Evolutionary conservation across 2,888 invertebrate genomes (phyloP).

Genomic region (Lasioglossum pauxillum): DNA sequence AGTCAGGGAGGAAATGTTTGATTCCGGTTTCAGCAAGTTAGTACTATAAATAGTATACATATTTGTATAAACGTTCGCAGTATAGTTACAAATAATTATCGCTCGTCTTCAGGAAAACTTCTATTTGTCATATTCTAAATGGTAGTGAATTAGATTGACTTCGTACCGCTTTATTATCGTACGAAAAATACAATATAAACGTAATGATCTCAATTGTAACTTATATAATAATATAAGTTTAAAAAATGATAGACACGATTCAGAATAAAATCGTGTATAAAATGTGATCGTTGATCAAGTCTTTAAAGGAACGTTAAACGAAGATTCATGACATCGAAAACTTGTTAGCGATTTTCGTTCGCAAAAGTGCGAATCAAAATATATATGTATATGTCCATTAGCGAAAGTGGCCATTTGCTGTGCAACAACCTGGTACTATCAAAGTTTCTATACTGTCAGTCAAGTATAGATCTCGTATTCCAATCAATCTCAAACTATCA

Average conservation of each 20-base stretch:
- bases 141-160: not conserved
- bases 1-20: not conserved
- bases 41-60: not conserved
- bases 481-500: not conserved
- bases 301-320: not conserved
- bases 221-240: not conserved
- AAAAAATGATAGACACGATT: not conserved
- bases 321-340: not conserved
- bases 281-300: not conserved
- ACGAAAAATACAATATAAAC: not conserved
- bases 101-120: not conserved
- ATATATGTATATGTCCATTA: not conserved
- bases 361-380: not conserved
- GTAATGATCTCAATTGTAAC: not conserved
- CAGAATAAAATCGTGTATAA: not conserved
- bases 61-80: not conserved
- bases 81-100: slow-evolving; percentile 1
- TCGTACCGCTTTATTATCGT: not conserved
- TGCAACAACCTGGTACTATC: slow-evolving; percentile 8
- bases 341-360: not conserved
- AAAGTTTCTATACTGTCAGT: not conserved
- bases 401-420: not conserved
- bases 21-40: not conserved
- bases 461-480: not conserved
- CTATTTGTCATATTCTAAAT: not conserved